These are phyloP conservation scores for Apolygus lucorum DNA, from an alignment of 1,140 invertebrate genomes.

Conservation along the genomic window DNA sequence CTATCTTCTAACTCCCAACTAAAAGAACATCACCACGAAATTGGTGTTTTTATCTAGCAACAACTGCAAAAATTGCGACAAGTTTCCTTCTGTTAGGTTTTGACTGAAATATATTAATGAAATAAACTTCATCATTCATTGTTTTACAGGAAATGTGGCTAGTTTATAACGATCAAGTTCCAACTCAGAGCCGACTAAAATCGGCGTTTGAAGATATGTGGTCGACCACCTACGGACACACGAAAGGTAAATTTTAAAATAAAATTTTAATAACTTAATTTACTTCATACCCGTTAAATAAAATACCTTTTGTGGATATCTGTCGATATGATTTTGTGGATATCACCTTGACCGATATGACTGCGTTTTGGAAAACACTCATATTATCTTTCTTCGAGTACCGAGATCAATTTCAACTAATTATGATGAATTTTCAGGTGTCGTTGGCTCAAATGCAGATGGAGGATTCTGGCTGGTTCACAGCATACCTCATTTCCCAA, in stretches of 20 bases:
- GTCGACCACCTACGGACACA: constrained; percentile 51
- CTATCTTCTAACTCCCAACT: not conserved
- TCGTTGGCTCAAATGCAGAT: constrained; percentile 57
- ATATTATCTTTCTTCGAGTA: too few relatives aligned
- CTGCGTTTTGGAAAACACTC: too few relatives aligned
- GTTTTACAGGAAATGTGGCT: constrained; percentile 46
- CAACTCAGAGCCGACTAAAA: not conserved
- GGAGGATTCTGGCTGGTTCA: constrained; percentile 84
- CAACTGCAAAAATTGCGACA: not conserved
- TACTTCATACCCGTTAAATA: not conserved
- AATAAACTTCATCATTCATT: not conserved
- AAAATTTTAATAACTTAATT: not conserved
- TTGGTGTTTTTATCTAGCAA: not conserved
- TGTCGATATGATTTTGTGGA: not conserved
- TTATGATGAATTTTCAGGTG: too few relatives aligned
- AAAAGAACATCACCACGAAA: not conserved
- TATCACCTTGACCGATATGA: too few relatives aligned
- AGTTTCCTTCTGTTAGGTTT: not conserved
- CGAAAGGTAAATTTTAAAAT: constrained; percentile 45
- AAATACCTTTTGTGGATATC: not conserved
- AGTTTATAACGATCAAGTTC: constrained; percentile 78
- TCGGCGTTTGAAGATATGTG: constrained; percentile 43
- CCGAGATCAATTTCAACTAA: too few relatives aligned
- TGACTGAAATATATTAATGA: not conserved
- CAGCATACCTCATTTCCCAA: constrained; percentile 65